phyloP scores from a whole-genome alignment of 2,888 invertebrate species.

The Strigamia maritima region DNA sequence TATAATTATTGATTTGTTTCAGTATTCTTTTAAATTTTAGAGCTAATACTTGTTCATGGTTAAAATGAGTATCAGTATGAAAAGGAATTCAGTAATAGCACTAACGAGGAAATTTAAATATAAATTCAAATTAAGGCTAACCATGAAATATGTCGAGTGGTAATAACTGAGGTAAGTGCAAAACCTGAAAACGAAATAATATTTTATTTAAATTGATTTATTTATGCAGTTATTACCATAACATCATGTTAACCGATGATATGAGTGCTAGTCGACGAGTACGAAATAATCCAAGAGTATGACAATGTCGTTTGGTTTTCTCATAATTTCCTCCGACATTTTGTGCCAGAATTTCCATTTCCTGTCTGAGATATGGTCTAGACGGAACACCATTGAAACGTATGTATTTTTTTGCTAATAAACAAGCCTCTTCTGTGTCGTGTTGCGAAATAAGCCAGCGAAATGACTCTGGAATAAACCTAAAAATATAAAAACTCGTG shows the following conservation, averaged over 20 bases:
- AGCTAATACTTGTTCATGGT: constrained; percentile 17
- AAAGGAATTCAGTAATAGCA: background rate
- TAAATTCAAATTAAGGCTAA: background rate
- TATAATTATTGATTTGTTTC: background rate
- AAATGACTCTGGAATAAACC: constrained; percentile 41
- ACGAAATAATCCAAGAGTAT: background rate
- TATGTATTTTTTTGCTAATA: constrained; percentile 9
- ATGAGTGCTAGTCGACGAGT: background rate
- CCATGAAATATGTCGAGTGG: constrained; percentile 1
- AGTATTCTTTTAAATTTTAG: background rate
- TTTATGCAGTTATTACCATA: background rate
- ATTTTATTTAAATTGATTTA: background rate
- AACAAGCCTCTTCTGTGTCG: constrained; percentile 35
- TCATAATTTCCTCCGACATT: background rate
- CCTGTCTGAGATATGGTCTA: background rate
- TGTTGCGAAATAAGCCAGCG: constrained; percentile 41
- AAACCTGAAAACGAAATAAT: too few species aligned
- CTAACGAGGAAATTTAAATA: constrained; percentile 23
- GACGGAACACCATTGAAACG: constrained; percentile 11
- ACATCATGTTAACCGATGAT: background rate
- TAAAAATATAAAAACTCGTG: constrained; percentile 31
- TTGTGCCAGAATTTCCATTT: constrained; percentile 22
- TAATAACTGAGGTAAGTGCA: constrained; percentile 1
- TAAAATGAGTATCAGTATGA: background rate
- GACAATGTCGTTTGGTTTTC: background rate